Evolutionary conservation across 1,140 invertebrate genomes (phyloP).

Genomic region (Anthonomus grandis): DNA sequence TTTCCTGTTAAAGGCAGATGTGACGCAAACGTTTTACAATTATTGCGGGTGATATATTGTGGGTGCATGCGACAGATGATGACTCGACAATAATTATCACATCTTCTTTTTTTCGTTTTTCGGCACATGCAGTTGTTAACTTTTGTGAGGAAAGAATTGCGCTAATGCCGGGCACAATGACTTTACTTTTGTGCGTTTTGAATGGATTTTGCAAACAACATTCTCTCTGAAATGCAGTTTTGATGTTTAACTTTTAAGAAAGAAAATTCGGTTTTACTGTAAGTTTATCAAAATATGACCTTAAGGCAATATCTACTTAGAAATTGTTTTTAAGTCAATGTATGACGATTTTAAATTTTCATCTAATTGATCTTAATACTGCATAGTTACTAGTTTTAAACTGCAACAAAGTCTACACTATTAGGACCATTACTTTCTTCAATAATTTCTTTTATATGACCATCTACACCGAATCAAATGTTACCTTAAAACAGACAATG

Average conservation of each 20-base stretch:
- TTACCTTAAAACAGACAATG: too few relatives aligned
- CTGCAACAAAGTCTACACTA: too few relatives aligned
- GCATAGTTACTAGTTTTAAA: too few relatives aligned
- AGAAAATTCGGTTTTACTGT: not conserved
- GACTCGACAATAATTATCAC: constrained; percentile 7
- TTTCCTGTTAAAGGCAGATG: constrained; percentile 27
- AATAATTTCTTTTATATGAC: too few relatives aligned
- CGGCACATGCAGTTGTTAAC: not conserved
- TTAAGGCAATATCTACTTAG: not conserved
- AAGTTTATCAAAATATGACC: not conserved
- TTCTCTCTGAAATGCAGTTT: too few relatives aligned
- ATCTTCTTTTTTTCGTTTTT: not conserved
- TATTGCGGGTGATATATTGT: constrained; percentile 19
- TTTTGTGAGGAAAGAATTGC: not conserved
- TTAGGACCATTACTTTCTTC: too few relatives aligned
- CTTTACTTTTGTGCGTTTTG: not conserved
- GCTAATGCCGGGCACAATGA: not conserved
- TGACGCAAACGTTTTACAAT: constrained; percentile 20
- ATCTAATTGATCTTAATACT: too few relatives aligned
- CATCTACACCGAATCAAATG: too few relatives aligned
- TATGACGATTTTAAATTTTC: too few relatives aligned
- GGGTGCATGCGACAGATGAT: constrained; percentile 24
- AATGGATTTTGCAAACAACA: too few relatives aligned
- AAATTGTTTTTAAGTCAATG: not conserved
- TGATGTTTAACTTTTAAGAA: too few relatives aligned